Percentiles rank a stretch among this genome's conserved stretches.
phyloP scores from a whole-genome alignment of 2,888 invertebrate genomes.

The Mactromeris polynyma region DNA sequence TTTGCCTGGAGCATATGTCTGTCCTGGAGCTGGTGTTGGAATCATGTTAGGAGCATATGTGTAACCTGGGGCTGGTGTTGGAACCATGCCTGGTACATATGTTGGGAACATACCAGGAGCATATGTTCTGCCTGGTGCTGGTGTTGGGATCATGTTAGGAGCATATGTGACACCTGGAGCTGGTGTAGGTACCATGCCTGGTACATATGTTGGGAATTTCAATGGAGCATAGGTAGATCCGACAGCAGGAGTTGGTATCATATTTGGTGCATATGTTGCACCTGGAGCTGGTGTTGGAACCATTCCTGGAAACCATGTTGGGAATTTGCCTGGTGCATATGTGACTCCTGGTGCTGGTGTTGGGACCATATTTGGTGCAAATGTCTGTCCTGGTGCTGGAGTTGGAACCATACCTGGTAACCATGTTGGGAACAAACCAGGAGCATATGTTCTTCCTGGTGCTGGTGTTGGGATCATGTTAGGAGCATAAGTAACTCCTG shows the following conservation, averaged over 20 bases:
- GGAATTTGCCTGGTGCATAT: conserved; percentile 60
- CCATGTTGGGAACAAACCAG: conserved; percentile 65
- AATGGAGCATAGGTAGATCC: conserved; percentile 69
- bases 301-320: conserved; percentile 68
- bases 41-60: conserved; percentile 70
- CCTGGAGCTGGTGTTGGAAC: conserved; percentile 72
- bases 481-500: conserved; percentile 61
- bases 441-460: conserved; percentile 53
- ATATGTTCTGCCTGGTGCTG: conserved; percentile 66
- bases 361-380: conserved; percentile 59
- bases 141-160: conserved; percentile 68
- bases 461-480: conserved; percentile 55
- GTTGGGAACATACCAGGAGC: conserved; percentile 63
- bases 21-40: conserved; percentile 71
- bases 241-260: conserved; percentile 69
- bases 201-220: conserved; percentile 64
- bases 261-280: conserved; percentile 67
- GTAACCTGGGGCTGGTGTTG: conserved; percentile 69
- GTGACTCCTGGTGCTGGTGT: conserved; percentile 69
- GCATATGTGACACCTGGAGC: conserved; percentile 67
- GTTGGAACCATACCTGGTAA: conserved; percentile 70
- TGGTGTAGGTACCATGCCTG: conserved; percentile 70
- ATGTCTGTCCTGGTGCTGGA: conserved; percentile 65
- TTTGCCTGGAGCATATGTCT: conserved; percentile 66
- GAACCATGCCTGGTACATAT: conserved; percentile 68